Percentiles rank a stretch among this genome's conserved stretches.
Evolutionary conservation across 2,113 vertebrate genomes (phyloP).

Genomic region (Psittacus erithacus): DNA sequence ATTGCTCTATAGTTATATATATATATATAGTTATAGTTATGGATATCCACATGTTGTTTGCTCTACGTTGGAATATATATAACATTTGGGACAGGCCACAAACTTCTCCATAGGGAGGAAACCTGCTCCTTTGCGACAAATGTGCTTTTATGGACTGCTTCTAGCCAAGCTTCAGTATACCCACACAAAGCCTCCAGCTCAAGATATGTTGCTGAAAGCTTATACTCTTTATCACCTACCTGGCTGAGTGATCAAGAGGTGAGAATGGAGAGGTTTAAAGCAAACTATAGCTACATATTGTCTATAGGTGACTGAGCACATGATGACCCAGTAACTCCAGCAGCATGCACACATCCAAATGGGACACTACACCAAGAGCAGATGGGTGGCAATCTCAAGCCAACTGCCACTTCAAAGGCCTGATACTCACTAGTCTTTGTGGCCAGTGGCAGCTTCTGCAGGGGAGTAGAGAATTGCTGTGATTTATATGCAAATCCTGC

Average conservation of each 20-base stretch:
- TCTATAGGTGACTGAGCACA: neutral
- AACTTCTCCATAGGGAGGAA: neutral
- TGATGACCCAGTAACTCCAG: neutral
- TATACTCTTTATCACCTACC: neutral
- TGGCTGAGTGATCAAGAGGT: neutral
- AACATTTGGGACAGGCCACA: neutral
- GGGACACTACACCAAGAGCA: neutral
- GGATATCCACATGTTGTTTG: neutral
- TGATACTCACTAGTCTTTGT: neutral
- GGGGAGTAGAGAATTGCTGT: neutral
- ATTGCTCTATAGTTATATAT: neutral
- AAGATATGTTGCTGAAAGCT: neutral
- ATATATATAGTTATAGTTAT: neutral
- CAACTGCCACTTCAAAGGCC: neutral
- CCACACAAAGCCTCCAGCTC: neutral
- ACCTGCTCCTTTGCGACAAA: neutral
- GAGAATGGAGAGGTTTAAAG: neutral
- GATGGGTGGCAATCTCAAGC: neutral
- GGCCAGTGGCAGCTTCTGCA: neutral
- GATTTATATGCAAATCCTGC: neutral
- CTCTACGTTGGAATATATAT: neutral
- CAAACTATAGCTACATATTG: neutral
- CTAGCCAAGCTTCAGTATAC: neutral
- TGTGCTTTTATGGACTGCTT: neutral
- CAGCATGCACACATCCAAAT: fast-evolving